These are phyloP conservation scores for Diabrotica undecimpunctata DNA, from an alignment of 1,140 invertebrate species.

Conservation along the genomic window DNA sequence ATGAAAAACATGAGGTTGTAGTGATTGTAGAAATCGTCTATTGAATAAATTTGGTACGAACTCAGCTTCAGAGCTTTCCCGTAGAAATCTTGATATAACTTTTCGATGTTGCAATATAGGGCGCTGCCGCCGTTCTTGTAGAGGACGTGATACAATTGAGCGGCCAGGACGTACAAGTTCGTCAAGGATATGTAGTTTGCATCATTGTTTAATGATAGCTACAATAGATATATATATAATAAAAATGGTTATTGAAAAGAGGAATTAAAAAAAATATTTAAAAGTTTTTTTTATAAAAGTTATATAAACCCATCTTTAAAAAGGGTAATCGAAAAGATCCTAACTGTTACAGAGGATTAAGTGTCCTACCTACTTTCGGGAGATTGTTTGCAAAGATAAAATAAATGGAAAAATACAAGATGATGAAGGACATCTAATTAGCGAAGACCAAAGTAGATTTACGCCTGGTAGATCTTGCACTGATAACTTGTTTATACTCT, in stretches of 20 bases:
- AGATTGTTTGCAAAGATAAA: no score
- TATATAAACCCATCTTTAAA: no score
- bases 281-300: no score
- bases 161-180: conserved; percentile 37
- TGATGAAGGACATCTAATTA: no score
- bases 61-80: conserved; percentile 32
- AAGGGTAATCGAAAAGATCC: no score
- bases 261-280: not conserved
- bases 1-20: conserved; percentile 40
- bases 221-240: conserved; percentile 16
- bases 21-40: conserved; percentile 36
- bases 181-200: conserved; percentile 38
- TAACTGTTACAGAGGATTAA: no score
- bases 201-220: conserved; percentile 33
- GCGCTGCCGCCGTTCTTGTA: conserved; percentile 35
- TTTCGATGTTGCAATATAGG: conserved; percentile 34
- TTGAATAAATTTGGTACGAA: conserved; percentile 32
- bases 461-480: no score
- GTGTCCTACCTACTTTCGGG: no score
- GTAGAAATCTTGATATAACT: conserved; percentile 32
- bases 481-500: no score
- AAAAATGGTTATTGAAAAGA: not conserved
- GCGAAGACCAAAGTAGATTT: no score
- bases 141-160: conserved; percentile 41
- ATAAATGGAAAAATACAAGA: no score